These are phyloP conservation scores for Orthosia incerta DNA, from an alignment of 2,888 invertebrate genomes.

Conservation along the genomic window DNA sequence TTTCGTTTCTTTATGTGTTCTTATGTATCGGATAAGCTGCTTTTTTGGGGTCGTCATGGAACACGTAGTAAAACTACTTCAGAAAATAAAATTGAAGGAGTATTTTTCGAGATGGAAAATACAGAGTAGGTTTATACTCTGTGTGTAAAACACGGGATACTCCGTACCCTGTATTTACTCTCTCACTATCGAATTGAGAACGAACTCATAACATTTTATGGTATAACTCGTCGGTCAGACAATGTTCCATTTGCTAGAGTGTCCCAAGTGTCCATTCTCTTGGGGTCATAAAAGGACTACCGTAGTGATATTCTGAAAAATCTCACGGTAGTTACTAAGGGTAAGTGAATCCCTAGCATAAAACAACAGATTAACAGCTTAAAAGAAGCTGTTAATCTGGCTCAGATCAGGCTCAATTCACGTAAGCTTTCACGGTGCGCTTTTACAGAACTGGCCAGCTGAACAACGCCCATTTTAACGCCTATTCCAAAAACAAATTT, in stretches of 20 bases:
- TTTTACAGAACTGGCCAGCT: too few relatives aligned
- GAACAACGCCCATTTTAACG: background rate
- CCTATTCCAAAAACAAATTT: background rate
- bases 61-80: background rate
- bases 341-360: too few relatives aligned
- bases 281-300: too few relatives aligned
- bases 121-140: too few relatives aligned
- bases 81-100: background rate
- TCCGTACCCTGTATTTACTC: background rate
- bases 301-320: too few relatives aligned
- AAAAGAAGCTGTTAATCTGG: too few relatives aligned
- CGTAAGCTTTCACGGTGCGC: too few relatives aligned
- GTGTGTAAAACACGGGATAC: background rate
- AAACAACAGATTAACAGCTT: too few relatives aligned
- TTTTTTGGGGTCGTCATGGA: background rate
- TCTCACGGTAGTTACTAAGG: too few relatives aligned
- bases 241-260: background rate
- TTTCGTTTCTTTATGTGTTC: background rate
- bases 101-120: background rate
- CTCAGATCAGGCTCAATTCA: too few relatives aligned
- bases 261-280: background rate
- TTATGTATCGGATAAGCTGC: background rate
- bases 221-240: background rate
- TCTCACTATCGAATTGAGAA: background rate
- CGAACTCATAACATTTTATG: background rate